These are phyloP conservation scores for Sclerodermus sp. DNA, from an alignment of 2,888 invertebrate genomes.

Conservation along the genomic window DNA sequence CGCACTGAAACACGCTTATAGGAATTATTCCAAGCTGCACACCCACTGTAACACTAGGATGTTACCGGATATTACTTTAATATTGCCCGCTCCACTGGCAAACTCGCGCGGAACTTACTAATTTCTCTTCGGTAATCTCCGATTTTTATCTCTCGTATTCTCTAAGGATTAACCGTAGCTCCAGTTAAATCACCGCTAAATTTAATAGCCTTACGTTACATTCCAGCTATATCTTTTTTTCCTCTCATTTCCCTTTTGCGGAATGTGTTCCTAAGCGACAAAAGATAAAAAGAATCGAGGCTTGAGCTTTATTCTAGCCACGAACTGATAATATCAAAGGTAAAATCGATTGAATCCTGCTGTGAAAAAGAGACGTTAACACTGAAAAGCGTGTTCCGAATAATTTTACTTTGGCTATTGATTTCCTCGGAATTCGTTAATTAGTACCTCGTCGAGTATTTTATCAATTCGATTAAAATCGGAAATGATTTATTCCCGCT, in stretches of 20 bases:
- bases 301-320: neutral
- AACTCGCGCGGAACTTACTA: no score
- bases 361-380: neutral
- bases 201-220: no score
- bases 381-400: neutral
- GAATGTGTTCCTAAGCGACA: no score
- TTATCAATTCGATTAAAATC: conserved; percentile 40
- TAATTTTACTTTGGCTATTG: neutral
- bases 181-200: no score
- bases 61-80: conserved; percentile 6
- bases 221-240: no score
- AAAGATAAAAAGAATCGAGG: neutral
- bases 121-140: no score
- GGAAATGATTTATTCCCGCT: conserved; percentile 39
- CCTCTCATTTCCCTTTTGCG: no score
- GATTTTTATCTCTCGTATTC: no score
- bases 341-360: neutral
- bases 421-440: neutral
- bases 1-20: conserved; percentile 14
- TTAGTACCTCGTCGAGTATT: conserved; percentile 11
- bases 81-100: neutral
- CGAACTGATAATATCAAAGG: neutral
- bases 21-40: conserved; percentile 23
- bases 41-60: conserved; percentile 1
- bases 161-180: no score